phyloP scores from a whole-genome alignment of 2,113 vertebrate species.

The Plotosus lineatus region DNA sequence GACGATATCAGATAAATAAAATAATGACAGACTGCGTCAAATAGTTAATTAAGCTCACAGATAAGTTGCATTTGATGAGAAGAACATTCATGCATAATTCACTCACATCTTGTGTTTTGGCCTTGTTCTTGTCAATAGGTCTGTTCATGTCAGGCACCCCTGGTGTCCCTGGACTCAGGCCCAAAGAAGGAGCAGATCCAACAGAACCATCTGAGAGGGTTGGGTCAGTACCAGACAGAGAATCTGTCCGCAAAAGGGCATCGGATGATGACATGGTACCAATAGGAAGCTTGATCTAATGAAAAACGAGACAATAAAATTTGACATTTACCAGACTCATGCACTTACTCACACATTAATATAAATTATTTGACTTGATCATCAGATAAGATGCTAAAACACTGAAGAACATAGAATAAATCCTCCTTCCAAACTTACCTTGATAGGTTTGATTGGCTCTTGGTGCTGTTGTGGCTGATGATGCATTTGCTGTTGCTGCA shows the following conservation, averaged over 20 bases:
- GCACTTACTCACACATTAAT: background rate
- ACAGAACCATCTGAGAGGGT: conserved; percentile 77
- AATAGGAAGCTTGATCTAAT: conserved; percentile 76
- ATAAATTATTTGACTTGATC: background rate
- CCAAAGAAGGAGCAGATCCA: conserved; percentile 75
- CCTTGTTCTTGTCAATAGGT: conserved; percentile 84
- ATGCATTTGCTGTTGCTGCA: conserved; percentile 68
- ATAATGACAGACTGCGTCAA: too few species aligned
- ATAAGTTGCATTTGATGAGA: background rate
- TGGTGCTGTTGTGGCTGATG: conserved; percentile 64
- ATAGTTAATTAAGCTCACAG: too few species aligned
- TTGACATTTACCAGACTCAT: background rate
- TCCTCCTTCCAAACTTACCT: conserved; percentile 62
- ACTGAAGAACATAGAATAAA: background rate
- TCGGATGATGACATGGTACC: conserved; percentile 73
- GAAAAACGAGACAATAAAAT: background rate
- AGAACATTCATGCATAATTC: conserved; percentile 40
- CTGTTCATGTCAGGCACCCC: conserved; percentile 76
- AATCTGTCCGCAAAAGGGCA: conserved; percentile 74
- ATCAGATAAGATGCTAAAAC: background rate
- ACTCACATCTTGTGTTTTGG: conserved; percentile 81
- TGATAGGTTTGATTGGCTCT: conserved; percentile 77
- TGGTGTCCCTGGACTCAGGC: conserved; percentile 75
- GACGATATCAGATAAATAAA: background rate
- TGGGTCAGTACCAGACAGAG: conserved; percentile 75